These are phyloP conservation scores for Zaprionus ghesquierei DNA, from an alignment of 1,140 invertebrate genomes.

Conservation along the genomic window DNA sequence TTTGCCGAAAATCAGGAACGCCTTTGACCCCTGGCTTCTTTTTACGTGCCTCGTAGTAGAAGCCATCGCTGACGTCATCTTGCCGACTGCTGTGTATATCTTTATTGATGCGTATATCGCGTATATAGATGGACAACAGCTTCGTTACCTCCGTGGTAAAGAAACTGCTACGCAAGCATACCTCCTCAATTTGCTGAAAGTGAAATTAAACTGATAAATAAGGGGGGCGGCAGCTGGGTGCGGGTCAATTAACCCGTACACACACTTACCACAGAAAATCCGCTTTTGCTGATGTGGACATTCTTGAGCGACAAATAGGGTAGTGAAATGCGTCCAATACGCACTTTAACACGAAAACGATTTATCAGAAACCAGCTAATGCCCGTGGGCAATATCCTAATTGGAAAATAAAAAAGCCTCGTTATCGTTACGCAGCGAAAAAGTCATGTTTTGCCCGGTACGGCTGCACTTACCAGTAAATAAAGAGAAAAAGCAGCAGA, in stretches of 20 bases:
- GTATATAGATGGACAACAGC: slow-evolving; percentile 91
- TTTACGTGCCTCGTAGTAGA: slow-evolving; percentile 67
- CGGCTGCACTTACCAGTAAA: slow-evolving; percentile 67
- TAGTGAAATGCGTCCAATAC: slow-evolving; percentile 87
- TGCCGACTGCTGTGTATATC: slow-evolving; percentile 85
- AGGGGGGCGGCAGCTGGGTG: neutral
- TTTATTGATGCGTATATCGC: slow-evolving; percentile 93
- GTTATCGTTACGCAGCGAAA: slow-evolving; percentile 8
- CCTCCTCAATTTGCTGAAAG: slow-evolving; percentile 92
- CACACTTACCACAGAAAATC: slow-evolving; percentile 87
- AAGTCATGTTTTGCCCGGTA: slow-evolving; percentile 3
- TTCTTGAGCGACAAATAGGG: slow-evolving; percentile 86
- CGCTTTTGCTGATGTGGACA: slow-evolving; percentile 87
- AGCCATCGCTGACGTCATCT: slow-evolving; percentile 38
- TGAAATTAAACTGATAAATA: slow-evolving; percentile 19
- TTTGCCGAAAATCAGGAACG: slow-evolving; percentile 87
- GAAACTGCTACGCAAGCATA: slow-evolving; percentile 93
- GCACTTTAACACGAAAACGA: slow-evolving; percentile 86
- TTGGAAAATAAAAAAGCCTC: slow-evolving; percentile 27
- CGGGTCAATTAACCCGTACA: slow-evolving; percentile 3
- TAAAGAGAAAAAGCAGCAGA: slow-evolving; percentile 59
- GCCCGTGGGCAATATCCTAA: slow-evolving; percentile 86
- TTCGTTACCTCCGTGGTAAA: slow-evolving; percentile 95
- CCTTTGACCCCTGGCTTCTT: slow-evolving; percentile 60
- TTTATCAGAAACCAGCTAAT: slow-evolving; percentile 86